phyloP scores from a whole-genome alignment of 2,113 vertebrate species.

The Etheostoma spectabile region DNA sequence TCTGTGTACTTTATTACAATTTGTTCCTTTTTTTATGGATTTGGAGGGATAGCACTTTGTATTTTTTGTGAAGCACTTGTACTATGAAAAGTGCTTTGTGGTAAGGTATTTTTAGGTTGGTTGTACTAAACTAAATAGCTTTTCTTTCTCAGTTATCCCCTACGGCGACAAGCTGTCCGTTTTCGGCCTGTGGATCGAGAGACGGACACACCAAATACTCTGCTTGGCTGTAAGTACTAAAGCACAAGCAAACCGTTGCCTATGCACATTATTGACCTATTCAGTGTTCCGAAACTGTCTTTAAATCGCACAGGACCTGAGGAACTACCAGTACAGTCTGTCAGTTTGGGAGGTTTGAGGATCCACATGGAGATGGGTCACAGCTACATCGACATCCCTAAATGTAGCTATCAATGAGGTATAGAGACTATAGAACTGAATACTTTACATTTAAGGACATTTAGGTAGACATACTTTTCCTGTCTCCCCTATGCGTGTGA shows the following conservation, averaged over 20 bases:
- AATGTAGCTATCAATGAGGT: constrained; percentile 90
- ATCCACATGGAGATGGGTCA: constrained; percentile 97
- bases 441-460: too few species aligned
- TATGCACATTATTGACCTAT: not conserved
- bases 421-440: too few species aligned
- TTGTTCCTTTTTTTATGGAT: too few species aligned
- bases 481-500: too few species aligned
- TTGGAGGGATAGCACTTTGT: too few species aligned
- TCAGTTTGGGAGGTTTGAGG: constrained; percentile 88
- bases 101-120: too few species aligned
- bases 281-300: not conserved
- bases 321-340: constrained; percentile 95
- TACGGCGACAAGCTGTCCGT: constrained; percentile 87
- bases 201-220: constrained; percentile 93
- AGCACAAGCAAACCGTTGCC: too few species aligned
- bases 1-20: too few species aligned
- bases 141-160: constrained; percentile 88
- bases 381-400: constrained; percentile 94
- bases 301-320: constrained; percentile 89
- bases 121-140: not conserved
- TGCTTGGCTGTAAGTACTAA: constrained; percentile 90
- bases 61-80: too few species aligned
- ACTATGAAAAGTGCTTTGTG: too few species aligned
- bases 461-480: too few species aligned
- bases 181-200: constrained; percentile 91